Base-by-base conservation (phyloP, 2,113 vertebrate species). In the Platichthys flesus region DNA sequence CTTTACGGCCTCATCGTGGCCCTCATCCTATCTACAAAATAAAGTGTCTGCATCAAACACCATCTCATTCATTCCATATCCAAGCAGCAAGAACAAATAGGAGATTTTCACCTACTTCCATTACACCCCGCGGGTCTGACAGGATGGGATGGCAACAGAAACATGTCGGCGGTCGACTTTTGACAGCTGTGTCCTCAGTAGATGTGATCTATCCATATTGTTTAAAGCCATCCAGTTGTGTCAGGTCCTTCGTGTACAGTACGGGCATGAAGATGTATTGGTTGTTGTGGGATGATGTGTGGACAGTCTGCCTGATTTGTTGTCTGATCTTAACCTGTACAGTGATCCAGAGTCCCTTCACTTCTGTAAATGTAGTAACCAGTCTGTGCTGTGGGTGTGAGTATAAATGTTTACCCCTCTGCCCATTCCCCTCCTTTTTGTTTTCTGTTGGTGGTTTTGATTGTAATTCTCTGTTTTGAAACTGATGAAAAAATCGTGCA, bases 11-110 rank as follows among this genome's bases (percentile, higher is more conserved):
- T 99, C 82, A 99, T 99, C 7, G 98, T 99, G 26, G 98, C 98
- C 88, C 97, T 99, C 80, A 99, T 99, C 88, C 95, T 99, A 56
- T 99, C 98, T 93, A 99, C 98, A 88, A 99, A 99, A 96, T 98
- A 97, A 51, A 20, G 76, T 77, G 73, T 85, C 67, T 67, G 70
- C 79, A 77, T 86, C 76, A 72, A 79, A 68, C 79, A 71, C 78
- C 84, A 90, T 81, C 64, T 90, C 89, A 90, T 90, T 79, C 91
- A 91, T 92, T 91, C 88, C 87, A 91, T 85, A 88, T 87, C 79
- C 76, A 89, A 88, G 87, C 93, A 88, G 88, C 91, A 80, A 91
- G 90, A 92, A 92, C 90, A 93, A 92, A 88, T 85, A 85, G 85
- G 85, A 88, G 86, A 90, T 84, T 89, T 89, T 88, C 90, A 93